Percentiles rank a stretch among this genome's conserved stretches.
phyloP scores from a whole-genome alignment of 2,113 vertebrate genomes.

The Hyperopisus bebe region DNA sequence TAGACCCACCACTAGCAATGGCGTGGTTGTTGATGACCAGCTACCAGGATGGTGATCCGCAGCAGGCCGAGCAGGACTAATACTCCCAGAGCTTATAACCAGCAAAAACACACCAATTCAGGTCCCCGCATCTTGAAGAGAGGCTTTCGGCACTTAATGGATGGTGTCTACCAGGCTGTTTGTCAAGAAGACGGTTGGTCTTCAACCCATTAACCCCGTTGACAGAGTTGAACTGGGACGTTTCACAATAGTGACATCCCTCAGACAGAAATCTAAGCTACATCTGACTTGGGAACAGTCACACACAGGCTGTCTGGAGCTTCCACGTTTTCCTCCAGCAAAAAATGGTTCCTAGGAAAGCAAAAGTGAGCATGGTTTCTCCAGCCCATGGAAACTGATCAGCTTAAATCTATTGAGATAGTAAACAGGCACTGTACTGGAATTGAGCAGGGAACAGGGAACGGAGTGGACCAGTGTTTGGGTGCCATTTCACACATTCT shows the following conservation, averaged over 20 bases:
- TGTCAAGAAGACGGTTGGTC: neutral
- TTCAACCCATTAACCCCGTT: neutral
- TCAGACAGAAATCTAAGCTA: neutral
- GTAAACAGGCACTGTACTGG: neutral
- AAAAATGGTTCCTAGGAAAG: neutral
- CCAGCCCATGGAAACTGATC: neutral
- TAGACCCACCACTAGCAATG: neutral
- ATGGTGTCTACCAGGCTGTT: neutral
- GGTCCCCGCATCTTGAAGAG: neutral
- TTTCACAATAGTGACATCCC: neutral
- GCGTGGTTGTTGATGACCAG: neutral
- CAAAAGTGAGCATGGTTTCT: neutral
- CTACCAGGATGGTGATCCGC: neutral
- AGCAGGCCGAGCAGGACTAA: neutral
- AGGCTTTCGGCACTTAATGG: neutral
- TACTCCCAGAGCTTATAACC: neutral
- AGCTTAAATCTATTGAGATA: neutral
- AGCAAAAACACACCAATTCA: neutral
- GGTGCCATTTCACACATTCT: neutral
- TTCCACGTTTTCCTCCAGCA: neutral
- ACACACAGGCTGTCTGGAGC: neutral
- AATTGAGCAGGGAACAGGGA: neutral
- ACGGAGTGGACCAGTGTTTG: neutral
- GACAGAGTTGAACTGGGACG: neutral
- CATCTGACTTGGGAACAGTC: neutral